Conservation (phyloP, 2,113 vertebrate species). For the Hyla sarda region DNA sequence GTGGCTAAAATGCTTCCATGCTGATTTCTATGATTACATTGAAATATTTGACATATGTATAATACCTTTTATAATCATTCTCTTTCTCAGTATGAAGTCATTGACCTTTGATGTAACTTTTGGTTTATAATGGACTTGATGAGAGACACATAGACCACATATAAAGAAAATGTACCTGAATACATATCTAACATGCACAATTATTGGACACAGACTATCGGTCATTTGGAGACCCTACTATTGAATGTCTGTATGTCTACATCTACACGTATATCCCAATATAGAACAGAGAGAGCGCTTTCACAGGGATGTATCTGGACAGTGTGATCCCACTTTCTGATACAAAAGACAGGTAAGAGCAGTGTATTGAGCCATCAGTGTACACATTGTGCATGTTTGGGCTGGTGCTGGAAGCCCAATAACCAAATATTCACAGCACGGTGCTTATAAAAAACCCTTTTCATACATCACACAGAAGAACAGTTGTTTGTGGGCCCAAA, state of each 20-base stretch:
- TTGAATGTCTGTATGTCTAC: neutral
- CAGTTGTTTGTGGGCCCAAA: slow-evolving; percentile 65
- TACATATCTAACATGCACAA: neutral
- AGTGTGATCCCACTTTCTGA: slow-evolving; percentile 42
- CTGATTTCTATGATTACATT: neutral
- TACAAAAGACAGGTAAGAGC: slow-evolving; percentile 58
- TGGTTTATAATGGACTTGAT: neutral
- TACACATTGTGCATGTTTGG: slow-evolving; percentile 52
- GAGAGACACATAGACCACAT: neutral
- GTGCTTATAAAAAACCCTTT: slow-evolving; percentile 64
- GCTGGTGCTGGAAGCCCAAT: slow-evolving; percentile 32
- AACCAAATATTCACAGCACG: slow-evolving; percentile 58
- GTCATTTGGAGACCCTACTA: neutral
- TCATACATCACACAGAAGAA: slow-evolving; percentile 67
- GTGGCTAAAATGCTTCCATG: neutral
- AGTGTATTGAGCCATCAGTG: slow-evolving; percentile 44
- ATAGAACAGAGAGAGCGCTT: slow-evolving; percentile 9
- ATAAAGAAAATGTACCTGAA: neutral
- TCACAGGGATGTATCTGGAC: slow-evolving; percentile 32
- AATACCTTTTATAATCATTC: neutral
- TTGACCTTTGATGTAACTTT: neutral
- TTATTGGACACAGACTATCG: neutral
- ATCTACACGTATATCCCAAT: neutral
- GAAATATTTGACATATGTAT: neutral
- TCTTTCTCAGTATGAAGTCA: neutral